Base-by-base conservation (phyloP, 2,797 vertebrate species). In the Hephaestus fuliginosus region DNA sequence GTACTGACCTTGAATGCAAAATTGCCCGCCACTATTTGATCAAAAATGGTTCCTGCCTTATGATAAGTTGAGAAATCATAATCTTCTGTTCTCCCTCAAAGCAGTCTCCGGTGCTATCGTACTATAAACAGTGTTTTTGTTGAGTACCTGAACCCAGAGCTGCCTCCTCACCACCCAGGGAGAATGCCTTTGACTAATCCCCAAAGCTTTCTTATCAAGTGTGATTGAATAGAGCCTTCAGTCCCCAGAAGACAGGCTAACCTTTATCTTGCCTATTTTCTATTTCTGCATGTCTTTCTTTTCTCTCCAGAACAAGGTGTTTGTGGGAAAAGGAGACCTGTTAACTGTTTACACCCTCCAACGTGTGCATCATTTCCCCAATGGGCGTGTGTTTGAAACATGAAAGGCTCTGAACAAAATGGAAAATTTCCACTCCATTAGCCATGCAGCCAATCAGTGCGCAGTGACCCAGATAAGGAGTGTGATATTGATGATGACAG, bases 401-500 rank as follows among this genome's bases (percentile, higher is more conserved):
- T 92, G 84, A 93, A 94, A 92, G 89, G 66, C 86, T 81, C 43
- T 0, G 46, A 83, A 92, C 86, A 88, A 92, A 95, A 93, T 89
- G 81, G 72, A 74, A 90, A 82, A 86, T 93, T 94, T 94, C 87
- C 88, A 88, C 92, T 90, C 86, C 82, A 92, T 94, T 94, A 91
- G 87, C 90, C 74, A 81, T 74, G 85, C 88, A 92, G 90, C 90
- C 91, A 93, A 92, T 94, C 92, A 86, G 91, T 67, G 81, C 6
- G 83, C 92, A 70, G 87, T 93, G 94, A 94, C 91, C 92, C 91
- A 94, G 91, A 93, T 93, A 90, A 92, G 80, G 85, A 93, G 88
- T 78, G 85, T 81, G 88, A 92, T 93, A 93, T 92, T 84, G 89
- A 92, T 89, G 87, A 93, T 91, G 92, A 92, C 87, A 92, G 90